Base-by-base conservation (phyloP, 2,888 invertebrate species). In the Julus scanicus region DNA sequence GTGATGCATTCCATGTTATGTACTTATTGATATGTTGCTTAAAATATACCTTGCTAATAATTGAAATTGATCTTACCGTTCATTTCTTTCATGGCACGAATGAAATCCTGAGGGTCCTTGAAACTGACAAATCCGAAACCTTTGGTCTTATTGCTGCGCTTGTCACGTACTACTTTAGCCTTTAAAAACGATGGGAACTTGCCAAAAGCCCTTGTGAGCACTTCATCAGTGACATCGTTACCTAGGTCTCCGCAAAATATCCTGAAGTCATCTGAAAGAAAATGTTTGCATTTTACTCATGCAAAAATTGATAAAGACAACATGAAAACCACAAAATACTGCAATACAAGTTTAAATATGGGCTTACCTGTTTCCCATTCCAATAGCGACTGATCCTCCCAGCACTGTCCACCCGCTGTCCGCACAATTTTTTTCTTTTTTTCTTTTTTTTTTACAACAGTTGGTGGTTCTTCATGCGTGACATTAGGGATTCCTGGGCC, bases 191-290 rank as follows among this genome's bases (percentile, higher is more conserved):
- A 98, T 0, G 96, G 95, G 93, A 95, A 98, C 92, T 97, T 97
- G 91, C 97, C 96, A 92, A 99, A 99, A 0, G 99, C 98, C 90
- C 99, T 94, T 0, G 97, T 97, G n/a, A 99, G 93, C 89, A 98
- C 94, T 92, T 99, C 99, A 91, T 99, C 99, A 0, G 98, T 99
- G 40, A 99, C 99, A 92, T 99, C 99, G 92, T 99, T 99, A 20
- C 99, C 99, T 85, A 99, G 94, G 93, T 99, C 99, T n/a, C 99
- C 99, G 92, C 99, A 99, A 93, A 99, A 99, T 93, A 99, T 96
- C 90, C 99, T 94, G 93, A 98, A 99, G 93, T 99, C 99, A 93
- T 98, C 98, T 94, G 91, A 84, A 57, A 86, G 57, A 85, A 87
- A 37, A 53, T 89, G 83, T 84, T 89, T 8, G 44, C 44, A 5